Base-by-base conservation (phyloP, 92 coral and sea anemone species). In the Virgularia gustaviana region DNA sequence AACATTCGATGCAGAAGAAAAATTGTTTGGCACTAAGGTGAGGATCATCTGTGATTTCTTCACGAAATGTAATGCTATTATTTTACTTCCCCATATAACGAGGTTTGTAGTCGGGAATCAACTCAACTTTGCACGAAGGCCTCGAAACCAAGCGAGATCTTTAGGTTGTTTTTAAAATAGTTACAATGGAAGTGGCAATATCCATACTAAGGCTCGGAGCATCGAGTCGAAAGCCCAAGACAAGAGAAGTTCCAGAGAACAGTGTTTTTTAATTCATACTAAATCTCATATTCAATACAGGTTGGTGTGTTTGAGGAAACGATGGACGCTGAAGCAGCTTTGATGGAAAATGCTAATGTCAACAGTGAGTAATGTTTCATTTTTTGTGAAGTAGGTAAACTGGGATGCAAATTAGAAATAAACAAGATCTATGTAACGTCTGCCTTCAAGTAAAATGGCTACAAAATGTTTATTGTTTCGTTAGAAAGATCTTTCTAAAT, bases 21-120 rank as follows among this genome's bases (percentile, higher is more conserved):
- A 81, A 71, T 78, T 92, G 49, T 86, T 81, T 79, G 90, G 90
- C 37, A 89, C 86, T 75, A 78, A 64, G 76, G 98, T 85, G 63
- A 78, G 86, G 42, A 56, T 16, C 58, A 52, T 16, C 27, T 52
- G 58, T 5, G 4, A 52, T 4, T 52, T 44, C 32, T 12, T 27
- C 23, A 9, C 9, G 32, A 55, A 57, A 2, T 20, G 47, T 22
- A 41, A 42, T 63, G 16, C 22, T 31, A 1, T 15, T 13, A 24
- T 20, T 10, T 10, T 7, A 13, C 10, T 6, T 11, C 13, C 22
- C 13, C 10, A 11, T 6, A 30, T 24, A 51, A 49, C 22, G 22
- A 30, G 7, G 22, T 51, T 49, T 24, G 22, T 2, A 51, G 9
- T 51, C 20, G 57, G 27, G 57, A 51, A 12, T 24, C 22, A 51